Evolutionary conservation across 2,113 vertebrate genomes (phyloP), one percentile per base, ranked within the genome.

Genomic region (Spea bombifrons): DNA sequence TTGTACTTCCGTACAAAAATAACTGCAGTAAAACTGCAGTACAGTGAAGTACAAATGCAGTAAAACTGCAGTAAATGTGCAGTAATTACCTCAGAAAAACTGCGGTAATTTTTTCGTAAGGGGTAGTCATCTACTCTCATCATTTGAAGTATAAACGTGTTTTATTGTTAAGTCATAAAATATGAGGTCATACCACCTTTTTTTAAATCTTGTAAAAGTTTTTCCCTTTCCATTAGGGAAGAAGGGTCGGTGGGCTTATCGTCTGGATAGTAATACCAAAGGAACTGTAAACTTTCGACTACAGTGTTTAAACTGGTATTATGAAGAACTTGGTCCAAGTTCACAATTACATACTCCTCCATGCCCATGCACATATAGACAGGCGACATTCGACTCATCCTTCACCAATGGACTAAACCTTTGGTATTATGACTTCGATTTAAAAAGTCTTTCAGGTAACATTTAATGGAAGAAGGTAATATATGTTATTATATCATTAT

Each of bases 241-340:
- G 59, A 77, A 77, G 15, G 75, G 75, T 0, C 16, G n/a, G 17
- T 77, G 75, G 75, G 67, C 57, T 2, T 77, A 77, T 70, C 75
- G 67, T 9, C 67, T 77, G 7, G 75, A 71, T 16, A 71, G 15
- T 43, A 77, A 77, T 47, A 70, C 16, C 3, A n/a, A 63, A 9
- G 59, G 16, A 12, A 77, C 52, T 8, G 48, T n/a, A 49, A 77
- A 70, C 9, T 48, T 12, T 15, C 16, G 46, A 4, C 45, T 43
- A 2, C 55, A 77, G 13, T 77, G 75, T 52, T n/a, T 77, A 5
- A 71, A 10, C 4, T 77, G 75, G 75, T 77, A 71, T 49, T 77
- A 70, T 43, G 47, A 17, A 64, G 67, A 71, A 12, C 3, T 17
- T 49, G 10, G 9, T 4, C 46, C 45, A 48, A 9, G 3, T 4